Evolutionary conservation across 2,797 vertebrate genomes (phyloP).

Genomic region (Eulemur albifrons): DNA sequence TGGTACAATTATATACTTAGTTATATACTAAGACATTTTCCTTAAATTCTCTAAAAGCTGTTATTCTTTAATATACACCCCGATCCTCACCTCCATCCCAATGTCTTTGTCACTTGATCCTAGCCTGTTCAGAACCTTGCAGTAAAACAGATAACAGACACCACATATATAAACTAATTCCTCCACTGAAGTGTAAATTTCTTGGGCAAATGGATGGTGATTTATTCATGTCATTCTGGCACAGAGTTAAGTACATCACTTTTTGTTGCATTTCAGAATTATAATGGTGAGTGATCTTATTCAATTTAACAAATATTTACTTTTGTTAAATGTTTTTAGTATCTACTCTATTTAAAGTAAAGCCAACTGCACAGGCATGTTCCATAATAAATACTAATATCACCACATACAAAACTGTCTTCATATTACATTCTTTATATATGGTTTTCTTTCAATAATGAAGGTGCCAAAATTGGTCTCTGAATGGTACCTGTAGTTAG

Average conservation of each 20-base stretch:
- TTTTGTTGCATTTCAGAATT: slow-evolving; percentile 46
- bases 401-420: background rate
- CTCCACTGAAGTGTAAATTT: background rate
- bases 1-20: background rate
- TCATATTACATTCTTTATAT: background rate
- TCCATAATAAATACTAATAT: slow-evolving; percentile 10
- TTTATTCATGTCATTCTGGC: slow-evolving; percentile 23
- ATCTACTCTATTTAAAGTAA: slow-evolving; percentile 42
- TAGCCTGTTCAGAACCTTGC: slow-evolving; percentile 33
- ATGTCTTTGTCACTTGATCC: slow-evolving; percentile 20
- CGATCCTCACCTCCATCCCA: background rate
- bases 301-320: slow-evolving; percentile 45
- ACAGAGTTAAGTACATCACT: background rate
- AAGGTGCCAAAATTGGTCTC: slow-evolving; percentile 3
- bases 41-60: slow-evolving; percentile 43
- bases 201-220: background rate
- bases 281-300: slow-evolving; percentile 43
- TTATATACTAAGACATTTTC: slow-evolving; percentile 38
- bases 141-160: slow-evolving; percentile 19
- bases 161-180: slow-evolving; percentile 44
- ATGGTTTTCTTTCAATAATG: slow-evolving; percentile 11
- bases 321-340: slow-evolving; percentile 4
- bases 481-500: background rate
- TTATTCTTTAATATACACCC: slow-evolving; percentile 11
- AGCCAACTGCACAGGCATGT: background rate